phyloP scores from a whole-genome alignment of 2,113 vertebrate genomes.

The Calidris pygmaea region DNA sequence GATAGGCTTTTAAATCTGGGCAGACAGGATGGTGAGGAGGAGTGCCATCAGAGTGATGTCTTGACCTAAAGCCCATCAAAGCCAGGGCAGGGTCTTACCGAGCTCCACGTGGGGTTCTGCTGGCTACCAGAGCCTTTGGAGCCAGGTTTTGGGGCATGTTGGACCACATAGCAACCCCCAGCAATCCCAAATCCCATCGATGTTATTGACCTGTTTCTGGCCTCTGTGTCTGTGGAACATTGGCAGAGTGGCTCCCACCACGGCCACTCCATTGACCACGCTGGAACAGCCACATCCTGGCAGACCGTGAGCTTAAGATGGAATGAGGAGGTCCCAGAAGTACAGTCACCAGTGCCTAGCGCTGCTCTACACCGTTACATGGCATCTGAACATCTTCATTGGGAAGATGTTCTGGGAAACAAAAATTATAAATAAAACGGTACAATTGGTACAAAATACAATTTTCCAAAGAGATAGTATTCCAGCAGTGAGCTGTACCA shows the following conservation, averaged over 20 bases:
- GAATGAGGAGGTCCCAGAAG: not conserved
- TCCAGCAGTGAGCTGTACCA: not conserved
- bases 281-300: not conserved
- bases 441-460: accelerated
- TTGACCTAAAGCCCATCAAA: not conserved
- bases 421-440: not conserved
- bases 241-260: accelerated
- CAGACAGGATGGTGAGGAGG: not conserved
- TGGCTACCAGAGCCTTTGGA: not conserved
- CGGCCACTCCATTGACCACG: accelerated
- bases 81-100: not conserved
- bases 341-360: not conserved
- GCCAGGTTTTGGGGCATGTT: not conserved
- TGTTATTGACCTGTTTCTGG: not conserved
- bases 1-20: not conserved
- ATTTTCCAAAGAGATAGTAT: accelerated
- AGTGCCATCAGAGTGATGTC: not conserved
- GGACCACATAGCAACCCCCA: not conserved
- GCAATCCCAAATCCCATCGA: not conserved
- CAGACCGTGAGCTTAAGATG: not conserved
- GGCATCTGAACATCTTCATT: not conserved
- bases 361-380: not conserved
- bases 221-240: accelerated
- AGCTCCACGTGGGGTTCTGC: accelerated
- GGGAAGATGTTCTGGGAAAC: not conserved